Evolutionary conservation across 2,113 vertebrate genomes (phyloP).

Genomic region (Eidolon helvum): DNA sequence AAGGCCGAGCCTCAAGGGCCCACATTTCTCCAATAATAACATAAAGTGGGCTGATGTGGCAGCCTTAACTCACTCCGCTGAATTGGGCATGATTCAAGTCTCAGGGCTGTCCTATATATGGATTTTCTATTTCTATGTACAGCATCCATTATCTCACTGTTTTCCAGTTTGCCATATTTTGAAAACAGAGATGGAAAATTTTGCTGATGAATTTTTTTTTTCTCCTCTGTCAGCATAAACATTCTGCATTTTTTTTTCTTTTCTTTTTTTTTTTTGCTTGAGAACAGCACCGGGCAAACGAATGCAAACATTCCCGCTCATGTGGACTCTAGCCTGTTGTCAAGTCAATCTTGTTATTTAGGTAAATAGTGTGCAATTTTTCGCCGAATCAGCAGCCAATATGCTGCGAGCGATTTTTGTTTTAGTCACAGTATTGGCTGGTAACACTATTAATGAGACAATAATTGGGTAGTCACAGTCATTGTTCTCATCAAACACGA

Average conservation of each 20-base stretch:
- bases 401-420: slow-evolving; percentile 84
- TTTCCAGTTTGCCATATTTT: slow-evolving; percentile 40
- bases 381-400: slow-evolving; percentile 90
- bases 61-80: background rate
- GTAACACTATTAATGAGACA: slow-evolving; percentile 90
- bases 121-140: slow-evolving; percentile 52
- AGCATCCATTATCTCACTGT: slow-evolving; percentile 12
- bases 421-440: slow-evolving; percentile 84
- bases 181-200: slow-evolving; percentile 37
- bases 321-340: slow-evolving; percentile 86
- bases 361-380: slow-evolving; percentile 86
- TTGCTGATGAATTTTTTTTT: slow-evolving; percentile 39
- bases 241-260: background rate
- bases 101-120: background rate
- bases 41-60: slow-evolving; percentile 52
- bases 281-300: slow-evolving; percentile 79
- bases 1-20: slow-evolving; percentile 36
- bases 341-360: slow-evolving; percentile 88
- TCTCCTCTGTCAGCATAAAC: background rate
- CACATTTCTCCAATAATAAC: slow-evolving; percentile 42
- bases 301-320: slow-evolving; percentile 86
- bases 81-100: slow-evolving; percentile 48
- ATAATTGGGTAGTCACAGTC: slow-evolving; percentile 92
- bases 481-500: slow-evolving; percentile 86
- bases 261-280: slow-evolving; percentile 38